Conservation (phyloP, 2,888 invertebrate genomes). For the Agrotis puta region DNA sequence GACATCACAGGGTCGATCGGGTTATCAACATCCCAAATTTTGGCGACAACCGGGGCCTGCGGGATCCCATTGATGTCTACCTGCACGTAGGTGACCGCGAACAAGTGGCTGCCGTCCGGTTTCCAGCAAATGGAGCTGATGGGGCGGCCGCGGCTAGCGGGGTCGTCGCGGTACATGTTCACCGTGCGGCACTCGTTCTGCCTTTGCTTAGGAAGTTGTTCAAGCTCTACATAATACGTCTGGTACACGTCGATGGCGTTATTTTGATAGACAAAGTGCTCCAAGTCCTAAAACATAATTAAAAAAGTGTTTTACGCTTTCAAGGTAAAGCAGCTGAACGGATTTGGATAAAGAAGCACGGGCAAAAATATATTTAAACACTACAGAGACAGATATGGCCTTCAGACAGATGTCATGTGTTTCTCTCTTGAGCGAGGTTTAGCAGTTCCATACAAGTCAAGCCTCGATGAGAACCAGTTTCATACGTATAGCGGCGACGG, state of each 20-base stretch:
- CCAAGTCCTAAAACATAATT: conserved; percentile 84
- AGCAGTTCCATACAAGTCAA: too few species aligned
- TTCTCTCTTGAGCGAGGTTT: too few species aligned
- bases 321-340: too few species aligned
- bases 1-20: conserved; percentile 94
- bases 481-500: too few species aligned
- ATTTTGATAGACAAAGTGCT: conserved; percentile 96
- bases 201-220: conserved; percentile 92
- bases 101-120: conserved; percentile 94
- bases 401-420: too few species aligned
- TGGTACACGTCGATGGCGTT: conserved; percentile 98
- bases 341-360: too few species aligned
- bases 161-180: conserved; percentile 95
- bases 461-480: too few species aligned
- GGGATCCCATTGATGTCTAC: conserved; percentile 92
- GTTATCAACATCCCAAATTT: conserved; percentile 97
- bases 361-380: too few species aligned
- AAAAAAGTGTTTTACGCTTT: neutral
- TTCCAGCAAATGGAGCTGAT: conserved; percentile 96
- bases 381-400: too few species aligned
- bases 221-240: conserved; percentile 95
- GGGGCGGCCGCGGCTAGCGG: conserved; percentile 91
- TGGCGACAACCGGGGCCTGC: conserved; percentile 81
- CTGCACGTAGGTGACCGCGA: conserved; percentile 96
- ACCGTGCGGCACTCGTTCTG: conserved; percentile 93